Evolutionary conservation across 2,113 vertebrate genomes (phyloP), one percentile per base, ranked within the genome.

Genomic region (Marmota monax): DNA sequence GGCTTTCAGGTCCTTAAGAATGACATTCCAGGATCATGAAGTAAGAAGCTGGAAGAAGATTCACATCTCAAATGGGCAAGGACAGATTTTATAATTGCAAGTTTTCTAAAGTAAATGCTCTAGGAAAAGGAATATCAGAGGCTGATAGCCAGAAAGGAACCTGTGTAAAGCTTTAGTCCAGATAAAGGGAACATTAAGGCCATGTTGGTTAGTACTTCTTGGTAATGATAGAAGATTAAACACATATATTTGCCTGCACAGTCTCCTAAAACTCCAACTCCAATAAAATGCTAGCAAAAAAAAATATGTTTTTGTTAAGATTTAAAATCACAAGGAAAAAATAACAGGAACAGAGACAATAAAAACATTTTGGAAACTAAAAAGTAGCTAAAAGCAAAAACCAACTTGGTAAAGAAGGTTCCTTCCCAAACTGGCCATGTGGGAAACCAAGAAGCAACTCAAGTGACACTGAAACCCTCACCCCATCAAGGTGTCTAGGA

Each of bases 251-350:
- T 92, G 65, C 79, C 80, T 94, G 67, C 17, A 10, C 45, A 67
- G 17, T 74, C 12, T 80, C 84, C 34, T 70, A 37, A 65, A 80
- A 72, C 2, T 10, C 53, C 67, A 80, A 72, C 2, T 10, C 37
- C 58, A 51, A 23, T 79, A 74, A 92, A 88, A 67, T 56, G 45
- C 34, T 42, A 91, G 39, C 78, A 80, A 85, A 67, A 84, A 84
- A 63, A 32, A 18, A 17, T 37, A 53, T 78, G 70, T 83, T 90
- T 82, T 48, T 93, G n/a, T 90, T 96, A 72, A 90, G 70, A 25
- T 25, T 83, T 83, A 73, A 67, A 74, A 76, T 20, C 72, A 67
- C 37, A 78, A 65, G 53, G 69, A 39, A 74, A 58, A 48, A 84
- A 79, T 34, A 69, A 92, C 11, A 86, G 65, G 22, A 80, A 11